Evolutionary conservation across 2,797 vertebrate genomes (phyloP).

Genomic region (Stomatorhinus walkeri): DNA sequence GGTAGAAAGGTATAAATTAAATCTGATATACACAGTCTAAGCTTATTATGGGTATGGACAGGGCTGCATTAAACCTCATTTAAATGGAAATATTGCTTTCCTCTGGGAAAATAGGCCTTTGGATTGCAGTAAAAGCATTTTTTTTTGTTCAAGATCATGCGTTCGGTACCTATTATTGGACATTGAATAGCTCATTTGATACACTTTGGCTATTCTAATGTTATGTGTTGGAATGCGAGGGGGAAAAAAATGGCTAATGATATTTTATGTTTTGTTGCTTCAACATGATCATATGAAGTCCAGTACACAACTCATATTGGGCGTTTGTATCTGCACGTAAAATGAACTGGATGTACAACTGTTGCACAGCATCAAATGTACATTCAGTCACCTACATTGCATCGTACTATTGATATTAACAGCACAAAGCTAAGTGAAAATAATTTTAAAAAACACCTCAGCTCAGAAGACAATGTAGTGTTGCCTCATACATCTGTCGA

Average conservation of each 20-base stretch:
- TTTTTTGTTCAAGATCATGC: not conserved
- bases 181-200: conserved; percentile 25
- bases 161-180: conserved; percentile 29
- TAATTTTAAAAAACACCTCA: not conserved
- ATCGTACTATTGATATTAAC: not conserved
- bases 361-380: not conserved
- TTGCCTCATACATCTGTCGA: no score
- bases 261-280: conserved; percentile 3
- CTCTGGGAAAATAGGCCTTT: conserved; percentile 17
- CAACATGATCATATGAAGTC: not conserved
- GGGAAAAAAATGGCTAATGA: not conserved
- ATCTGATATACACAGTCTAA: conserved; percentile 16
- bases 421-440: not conserved
- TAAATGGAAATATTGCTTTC: conserved; percentile 48
- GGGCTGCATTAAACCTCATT: conserved; percentile 46
- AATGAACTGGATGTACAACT: no score
- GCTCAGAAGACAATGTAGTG: not conserved
- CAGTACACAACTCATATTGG: not conserved
- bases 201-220: conserved; percentile 24
- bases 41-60: conserved; percentile 40
- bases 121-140: conserved; percentile 18
- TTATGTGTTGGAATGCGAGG: not conserved
- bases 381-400: not conserved
- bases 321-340: not conserved
- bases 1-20: conserved; percentile 10